A percentile compares a stretch with the other conserved stretches of the same genome.
phyloP scores from a whole-genome alignment of 92 coral and sea anemone species.

The Parazoanthus darwini region DNA sequence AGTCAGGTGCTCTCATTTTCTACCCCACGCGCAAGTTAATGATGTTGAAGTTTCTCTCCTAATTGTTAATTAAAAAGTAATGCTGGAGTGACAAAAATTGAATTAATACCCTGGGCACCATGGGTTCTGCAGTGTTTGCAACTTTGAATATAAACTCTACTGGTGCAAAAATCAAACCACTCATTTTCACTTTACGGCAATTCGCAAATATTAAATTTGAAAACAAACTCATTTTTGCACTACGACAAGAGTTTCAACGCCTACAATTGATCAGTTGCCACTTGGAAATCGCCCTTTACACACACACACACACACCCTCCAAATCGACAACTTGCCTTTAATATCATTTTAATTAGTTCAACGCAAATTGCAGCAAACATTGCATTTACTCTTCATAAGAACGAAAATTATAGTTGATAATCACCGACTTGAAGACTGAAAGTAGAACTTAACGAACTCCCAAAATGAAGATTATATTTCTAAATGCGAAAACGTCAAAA shows the following conservation, averaged over 20 bases:
- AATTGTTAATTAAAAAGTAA: conserved; percentile 27
- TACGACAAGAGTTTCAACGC: background rate
- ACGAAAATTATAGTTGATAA: background rate
- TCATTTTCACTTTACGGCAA: background rate
- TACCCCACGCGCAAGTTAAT: conserved; percentile 6
- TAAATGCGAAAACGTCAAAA: too few species aligned
- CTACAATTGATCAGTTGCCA: background rate
- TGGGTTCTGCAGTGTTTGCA: conserved; percentile 2
- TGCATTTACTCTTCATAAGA: background rate
- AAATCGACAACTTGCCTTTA: background rate
- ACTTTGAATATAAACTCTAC: conserved; percentile 9
- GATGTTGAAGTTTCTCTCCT: background rate
- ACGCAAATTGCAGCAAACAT: background rate
- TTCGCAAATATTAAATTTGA: conserved; percentile 6
- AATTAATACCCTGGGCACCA: conserved; percentile 10
- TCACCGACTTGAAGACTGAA: background rate
- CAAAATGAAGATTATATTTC: too few species aligned
- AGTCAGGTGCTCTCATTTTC: background rate
- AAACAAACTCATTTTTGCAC: background rate
- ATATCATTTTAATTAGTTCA: background rate
- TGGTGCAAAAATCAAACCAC: background rate
- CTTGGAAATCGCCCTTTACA: background rate
- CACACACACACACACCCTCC: background rate
- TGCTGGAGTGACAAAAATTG: background rate
- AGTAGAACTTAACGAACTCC: background rate